Conservation (phyloP, 2,797 vertebrate genomes). For the Sebastes wilsoni region DNA sequence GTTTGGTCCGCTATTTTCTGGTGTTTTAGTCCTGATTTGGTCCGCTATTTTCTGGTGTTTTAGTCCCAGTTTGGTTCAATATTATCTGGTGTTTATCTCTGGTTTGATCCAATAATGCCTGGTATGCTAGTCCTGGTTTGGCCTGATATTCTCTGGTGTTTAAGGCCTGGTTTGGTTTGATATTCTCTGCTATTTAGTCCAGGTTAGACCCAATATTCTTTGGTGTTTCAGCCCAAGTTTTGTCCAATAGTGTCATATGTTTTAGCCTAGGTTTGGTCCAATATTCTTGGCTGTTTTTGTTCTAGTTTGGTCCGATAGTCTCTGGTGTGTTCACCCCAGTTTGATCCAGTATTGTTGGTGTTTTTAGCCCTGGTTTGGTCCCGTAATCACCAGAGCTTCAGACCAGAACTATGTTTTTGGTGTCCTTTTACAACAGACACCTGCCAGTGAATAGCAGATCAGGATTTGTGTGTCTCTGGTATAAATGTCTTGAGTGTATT, state of each 20-base stretch:
- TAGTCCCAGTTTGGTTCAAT: background rate
- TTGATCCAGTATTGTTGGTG: too few species aligned
- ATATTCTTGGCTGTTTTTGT: background rate
- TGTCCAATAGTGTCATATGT: background rate
- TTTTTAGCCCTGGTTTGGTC: background rate
- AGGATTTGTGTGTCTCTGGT: background rate
- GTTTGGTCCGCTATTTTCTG: fast-evolving
- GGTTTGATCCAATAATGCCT: background rate
- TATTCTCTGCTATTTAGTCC: background rate
- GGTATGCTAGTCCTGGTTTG: background rate
- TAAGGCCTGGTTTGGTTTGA: background rate
- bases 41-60: background rate
- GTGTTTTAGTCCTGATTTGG: too few species aligned
- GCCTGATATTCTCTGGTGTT: background rate
- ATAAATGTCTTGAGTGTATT: background rate
- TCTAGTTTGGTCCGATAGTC: background rate
- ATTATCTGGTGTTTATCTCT: background rate
- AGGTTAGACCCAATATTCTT: too few species aligned
- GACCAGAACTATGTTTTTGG: background rate
- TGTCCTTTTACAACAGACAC: background rate
- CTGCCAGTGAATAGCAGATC: background rate
- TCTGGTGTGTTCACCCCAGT: too few species aligned
- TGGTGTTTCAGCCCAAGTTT: background rate
- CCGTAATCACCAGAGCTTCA: too few species aligned
- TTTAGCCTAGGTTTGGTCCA: too few species aligned